These are phyloP conservation scores for Bradypodion ventrale DNA, from an alignment of 2,797 vertebrate species.

Conservation along the genomic window DNA sequence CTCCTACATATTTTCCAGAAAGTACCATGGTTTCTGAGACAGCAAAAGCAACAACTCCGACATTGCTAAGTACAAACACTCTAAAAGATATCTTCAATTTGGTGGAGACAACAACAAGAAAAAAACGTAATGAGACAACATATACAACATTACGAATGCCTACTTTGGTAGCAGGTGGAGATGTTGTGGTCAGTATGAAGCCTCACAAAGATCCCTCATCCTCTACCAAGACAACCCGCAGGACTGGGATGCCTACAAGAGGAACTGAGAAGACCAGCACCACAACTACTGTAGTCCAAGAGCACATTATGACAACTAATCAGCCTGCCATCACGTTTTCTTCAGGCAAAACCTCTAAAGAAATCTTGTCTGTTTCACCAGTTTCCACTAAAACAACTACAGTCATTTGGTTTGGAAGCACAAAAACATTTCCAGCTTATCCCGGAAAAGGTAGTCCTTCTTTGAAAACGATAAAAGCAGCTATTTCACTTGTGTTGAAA, in stretches of 20 bases:
- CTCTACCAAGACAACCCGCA: constrained; percentile 28
- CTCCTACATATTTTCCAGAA: constrained; percentile 58
- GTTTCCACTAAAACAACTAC: constrained; percentile 66
- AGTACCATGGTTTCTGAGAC: constrained; percentile 55
- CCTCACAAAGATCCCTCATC: constrained; percentile 38
- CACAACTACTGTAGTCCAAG: constrained; percentile 45
- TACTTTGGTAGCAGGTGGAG: constrained; percentile 42
- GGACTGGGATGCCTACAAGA: constrained; percentile 64
- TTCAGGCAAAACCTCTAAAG: constrained; percentile 62
- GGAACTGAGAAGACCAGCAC: constrained; percentile 67
- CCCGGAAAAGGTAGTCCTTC: constrained; percentile 71
- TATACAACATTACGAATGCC: not conserved
- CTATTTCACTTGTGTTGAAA: not conserved
- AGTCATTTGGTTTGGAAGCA: constrained; percentile 47
- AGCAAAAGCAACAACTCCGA: constrained; percentile 46
- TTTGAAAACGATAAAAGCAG: not conserved
- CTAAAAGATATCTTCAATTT: constrained; percentile 3
- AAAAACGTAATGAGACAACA: constrained; percentile 49
- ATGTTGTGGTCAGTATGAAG: constrained; percentile 46
- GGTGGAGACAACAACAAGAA: constrained; percentile 36
- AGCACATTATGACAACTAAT: constrained; percentile 50
- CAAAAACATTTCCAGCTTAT: constrained; percentile 51
- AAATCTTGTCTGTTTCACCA: constrained; percentile 57
- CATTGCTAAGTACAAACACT: constrained; percentile 48
- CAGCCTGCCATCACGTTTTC: constrained; percentile 63